Base-by-base conservation (phyloP, 2,888 invertebrate species). In the Ichneumoninae sp. region DNA sequence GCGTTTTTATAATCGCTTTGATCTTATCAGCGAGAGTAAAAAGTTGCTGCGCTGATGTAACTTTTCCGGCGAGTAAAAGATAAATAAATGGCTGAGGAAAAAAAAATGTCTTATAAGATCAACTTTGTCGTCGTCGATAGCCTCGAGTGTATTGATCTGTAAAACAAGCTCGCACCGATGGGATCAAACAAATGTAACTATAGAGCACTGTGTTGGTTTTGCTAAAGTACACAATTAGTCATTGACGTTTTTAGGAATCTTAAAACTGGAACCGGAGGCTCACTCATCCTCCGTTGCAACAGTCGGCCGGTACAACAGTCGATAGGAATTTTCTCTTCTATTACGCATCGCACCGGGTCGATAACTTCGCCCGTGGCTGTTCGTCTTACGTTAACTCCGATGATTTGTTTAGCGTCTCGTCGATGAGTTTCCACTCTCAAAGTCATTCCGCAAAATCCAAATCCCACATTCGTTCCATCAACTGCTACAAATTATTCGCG, bases 151-250 rank as follows among this genome's bases (percentile, higher is more conserved):
- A n/a, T 62, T 62, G 30, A 13, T 62, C 33, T 0, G 16, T 1
- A 5, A 13, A 57, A 57, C 4, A 7, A 57, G 10, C 13, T 13
- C 26, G 57, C 26, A 26, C 40, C 44, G 22, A 40, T 68, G 26
- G 26, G 22, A 30, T 33, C 62, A 62, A 33, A 16, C 30, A 13
- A 54, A 26, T 44, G 13, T 26, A 52, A 52, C 75, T 75, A 16
- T 13, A 30, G 10, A 30, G 6, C 13, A 22, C 52, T 10, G 44
- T 40, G 50, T 66, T 47, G 44, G 44, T 54, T 72, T 72, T 22
- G 13, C 68, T 13, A 54, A 68, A 54, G 69, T 76, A 78, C 50
- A 72, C 77, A 82, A 82, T 82, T 82, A 82, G 82, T 82, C 82
- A 82, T 68, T 16, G 81, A 71, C 50, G 50, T 72, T 72, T 68